Conservation (phyloP, 2,888 invertebrate genomes). For the Lithophane semibrunnea region DNA sequence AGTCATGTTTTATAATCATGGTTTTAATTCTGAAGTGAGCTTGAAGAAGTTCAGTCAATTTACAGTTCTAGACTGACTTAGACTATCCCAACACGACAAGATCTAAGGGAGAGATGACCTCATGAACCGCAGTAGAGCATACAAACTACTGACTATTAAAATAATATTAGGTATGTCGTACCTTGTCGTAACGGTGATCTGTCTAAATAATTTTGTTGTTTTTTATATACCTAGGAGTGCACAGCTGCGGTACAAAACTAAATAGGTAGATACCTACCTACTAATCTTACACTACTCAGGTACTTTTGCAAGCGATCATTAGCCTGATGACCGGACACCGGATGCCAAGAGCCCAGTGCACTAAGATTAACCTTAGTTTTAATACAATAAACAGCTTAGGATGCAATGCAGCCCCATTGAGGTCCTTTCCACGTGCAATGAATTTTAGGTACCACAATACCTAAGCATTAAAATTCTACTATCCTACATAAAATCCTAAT, state of each 20-base stretch:
- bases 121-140: not conserved
- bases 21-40: not conserved
- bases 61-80: not conserved
- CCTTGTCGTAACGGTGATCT: not conserved
- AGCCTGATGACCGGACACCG: slow-evolving; percentile 38
- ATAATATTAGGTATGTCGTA: not conserved
- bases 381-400: not conserved
- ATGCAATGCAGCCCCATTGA: not conserved
- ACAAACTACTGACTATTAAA: not conserved
- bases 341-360: slow-evolving; percentile 29
- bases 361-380: not conserved
- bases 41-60: not conserved
- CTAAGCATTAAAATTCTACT: too few species aligned
- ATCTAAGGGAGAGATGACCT: not conserved
- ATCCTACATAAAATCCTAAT: too few species aligned
- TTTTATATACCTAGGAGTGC: too few species aligned
- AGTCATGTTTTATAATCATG: not conserved
- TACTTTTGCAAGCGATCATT: slow-evolving; percentile 7
- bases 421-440: not conserved
- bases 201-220: too few species aligned
- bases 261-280: not conserved
- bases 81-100: too few species aligned
- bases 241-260: not conserved
- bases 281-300: not conserved
- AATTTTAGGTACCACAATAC: not conserved